Evolutionary conservation across 2,888 invertebrate species (phyloP).

Genomic region (Drosophila niveifrons): DNA sequence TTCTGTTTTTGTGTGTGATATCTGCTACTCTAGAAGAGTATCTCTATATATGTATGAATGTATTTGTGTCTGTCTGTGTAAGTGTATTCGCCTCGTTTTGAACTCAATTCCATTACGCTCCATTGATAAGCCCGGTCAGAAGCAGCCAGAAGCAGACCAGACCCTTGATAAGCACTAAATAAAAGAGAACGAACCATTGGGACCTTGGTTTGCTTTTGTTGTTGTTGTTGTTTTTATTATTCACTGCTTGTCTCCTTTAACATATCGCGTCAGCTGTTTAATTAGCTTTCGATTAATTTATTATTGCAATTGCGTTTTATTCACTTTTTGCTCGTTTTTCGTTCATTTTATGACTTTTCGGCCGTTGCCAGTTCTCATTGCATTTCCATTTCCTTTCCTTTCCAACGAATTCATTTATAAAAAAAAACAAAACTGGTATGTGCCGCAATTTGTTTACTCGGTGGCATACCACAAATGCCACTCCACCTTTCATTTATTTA

Average conservation of each 20-base stretch:
- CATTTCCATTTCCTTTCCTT: conserved; percentile 4
- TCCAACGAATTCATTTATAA: not conserved
- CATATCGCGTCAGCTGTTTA: conserved; percentile 72
- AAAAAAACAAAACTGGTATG: not conserved
- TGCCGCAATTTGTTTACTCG: not conserved
- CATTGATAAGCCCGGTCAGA: conserved; percentile 63
- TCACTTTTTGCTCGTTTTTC: conserved; percentile 8
- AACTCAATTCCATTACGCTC: conserved; percentile 55
- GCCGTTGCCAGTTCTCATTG: conserved; percentile 2
- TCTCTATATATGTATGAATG: conserved; percentile 7
- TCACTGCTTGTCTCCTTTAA: conserved; percentile 33
- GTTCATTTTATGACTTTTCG: conserved; percentile 10
- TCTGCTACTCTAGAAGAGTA: conserved; percentile 23
- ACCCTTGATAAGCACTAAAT: conserved; percentile 66
- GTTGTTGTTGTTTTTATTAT: conserved; percentile 22
- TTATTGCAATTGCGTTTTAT: conserved; percentile 31
- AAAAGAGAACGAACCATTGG: conserved; percentile 44
- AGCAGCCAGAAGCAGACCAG: conserved; percentile 57
- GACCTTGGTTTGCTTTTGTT: conserved; percentile 50
- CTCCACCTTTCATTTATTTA: not conserved
- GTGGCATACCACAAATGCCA: conserved; percentile 1
- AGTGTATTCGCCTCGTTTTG: conserved; percentile 32
- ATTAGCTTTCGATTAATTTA: conserved; percentile 74
- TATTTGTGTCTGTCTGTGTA: not conserved
- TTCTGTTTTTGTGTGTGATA: conserved; percentile 23